Evolutionary conservation across 2,797 vertebrate species (phyloP).

Genomic region (Gambelia wislizenii): DNA sequence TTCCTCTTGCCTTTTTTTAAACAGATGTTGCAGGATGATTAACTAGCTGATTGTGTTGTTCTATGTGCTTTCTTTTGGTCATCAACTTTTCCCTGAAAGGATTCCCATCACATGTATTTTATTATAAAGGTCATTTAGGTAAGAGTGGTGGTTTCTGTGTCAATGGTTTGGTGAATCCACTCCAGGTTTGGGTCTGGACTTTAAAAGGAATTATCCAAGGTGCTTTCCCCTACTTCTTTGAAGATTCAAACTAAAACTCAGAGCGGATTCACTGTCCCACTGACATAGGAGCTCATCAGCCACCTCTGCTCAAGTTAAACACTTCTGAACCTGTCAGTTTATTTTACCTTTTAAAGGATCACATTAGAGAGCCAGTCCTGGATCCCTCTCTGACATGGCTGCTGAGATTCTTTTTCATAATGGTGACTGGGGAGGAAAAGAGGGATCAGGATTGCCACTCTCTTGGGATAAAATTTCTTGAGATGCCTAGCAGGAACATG

Average conservation of each 20-base stretch:
- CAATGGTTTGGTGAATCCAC: too few relatives aligned
- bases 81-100: not conserved
- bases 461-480: conserved; percentile 61
- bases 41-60: not conserved
- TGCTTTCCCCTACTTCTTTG: not conserved
- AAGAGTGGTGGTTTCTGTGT: not conserved
- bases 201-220: too few relatives aligned
- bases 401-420: conserved; percentile 5
- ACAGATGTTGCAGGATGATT: not conserved
- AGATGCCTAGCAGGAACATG: conserved; percentile 48
- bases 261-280: too few relatives aligned
- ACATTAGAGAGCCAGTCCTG: not conserved
- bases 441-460: conserved; percentile 22
- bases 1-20: not conserved
- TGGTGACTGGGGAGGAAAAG: not conserved
- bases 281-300: too few relatives aligned
- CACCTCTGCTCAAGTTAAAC: too few relatives aligned
- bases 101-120: not conserved
- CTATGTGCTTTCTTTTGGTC: not conserved
- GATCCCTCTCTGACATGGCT: not conserved
- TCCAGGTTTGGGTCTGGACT: too few relatives aligned
- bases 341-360: not conserved
- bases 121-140: not conserved
- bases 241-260: not conserved
- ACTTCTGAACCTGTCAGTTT: not conserved